Conservation (phyloP, 2,113 vertebrate species). For the Melozone crissalis region DNA sequence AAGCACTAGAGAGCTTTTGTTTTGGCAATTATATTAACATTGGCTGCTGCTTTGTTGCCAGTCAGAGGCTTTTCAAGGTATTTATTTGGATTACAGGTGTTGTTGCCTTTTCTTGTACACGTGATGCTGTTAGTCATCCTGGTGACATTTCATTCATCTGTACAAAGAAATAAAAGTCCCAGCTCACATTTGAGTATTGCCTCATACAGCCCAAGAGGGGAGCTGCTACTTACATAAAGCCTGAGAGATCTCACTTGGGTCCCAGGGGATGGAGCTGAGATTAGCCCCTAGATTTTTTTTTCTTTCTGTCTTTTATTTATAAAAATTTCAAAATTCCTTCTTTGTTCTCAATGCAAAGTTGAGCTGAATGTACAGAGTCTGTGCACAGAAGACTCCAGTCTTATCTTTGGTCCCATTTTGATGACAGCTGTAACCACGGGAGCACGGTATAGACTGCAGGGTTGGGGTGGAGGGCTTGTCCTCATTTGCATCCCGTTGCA, state of each 20-base stretch:
- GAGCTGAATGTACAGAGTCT: neutral
- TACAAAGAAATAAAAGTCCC: neutral
- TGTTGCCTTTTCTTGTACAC: neutral
- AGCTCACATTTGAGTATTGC: neutral
- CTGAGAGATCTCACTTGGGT: neutral
- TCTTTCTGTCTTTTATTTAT: neutral
- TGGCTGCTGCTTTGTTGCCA: neutral
- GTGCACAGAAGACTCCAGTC: neutral
- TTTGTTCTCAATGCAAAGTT: neutral
- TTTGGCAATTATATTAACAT: neutral
- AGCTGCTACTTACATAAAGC: neutral
- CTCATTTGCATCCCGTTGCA: neutral
- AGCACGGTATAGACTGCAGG: fast-evolving
- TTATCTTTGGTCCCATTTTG: neutral
- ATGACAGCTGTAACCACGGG: neutral
- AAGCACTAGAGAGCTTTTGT: neutral
- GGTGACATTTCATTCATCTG: neutral
- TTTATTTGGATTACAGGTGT: neutral
- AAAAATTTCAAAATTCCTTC: neutral
- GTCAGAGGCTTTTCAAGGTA: neutral
- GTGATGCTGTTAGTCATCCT: neutral
- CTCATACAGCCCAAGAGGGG: neutral
- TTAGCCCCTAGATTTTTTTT: neutral
- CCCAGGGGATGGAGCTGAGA: neutral
- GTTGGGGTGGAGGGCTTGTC: neutral